A percentile compares a stretch with the other conserved stretches of the same genome.
Evolutionary conservation across 92 coral and sea anemone genomes (phyloP).

Genomic region (Paragorgia papillata): DNA sequence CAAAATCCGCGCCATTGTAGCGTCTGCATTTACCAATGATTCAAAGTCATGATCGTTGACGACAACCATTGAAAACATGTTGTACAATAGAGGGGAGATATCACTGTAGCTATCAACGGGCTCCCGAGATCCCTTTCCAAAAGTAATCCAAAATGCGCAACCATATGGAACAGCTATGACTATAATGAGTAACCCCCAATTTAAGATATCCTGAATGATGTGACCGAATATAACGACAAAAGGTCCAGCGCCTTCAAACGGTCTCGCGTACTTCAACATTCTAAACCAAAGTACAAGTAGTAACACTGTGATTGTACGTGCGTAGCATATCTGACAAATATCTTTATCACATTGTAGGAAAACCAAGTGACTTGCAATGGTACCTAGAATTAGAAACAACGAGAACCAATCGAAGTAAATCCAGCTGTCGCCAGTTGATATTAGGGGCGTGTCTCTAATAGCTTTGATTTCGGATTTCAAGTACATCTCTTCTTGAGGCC

Average conservation of each 20-base stretch:
- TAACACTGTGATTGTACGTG: not conserved
- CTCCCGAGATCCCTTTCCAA: not conserved
- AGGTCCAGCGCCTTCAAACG: not conserved
- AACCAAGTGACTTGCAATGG: not conserved
- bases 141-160: not conserved
- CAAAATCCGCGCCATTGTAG: not conserved
- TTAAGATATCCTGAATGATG: not conserved
- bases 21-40: not conserved
- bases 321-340: not conserved
- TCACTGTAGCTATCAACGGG: not conserved
- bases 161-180: not conserved
- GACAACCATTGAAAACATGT: not conserved
- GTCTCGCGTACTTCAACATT: slow-evolving; percentile 1
- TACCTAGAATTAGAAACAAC: not conserved
- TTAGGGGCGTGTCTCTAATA: not conserved
- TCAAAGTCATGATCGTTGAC: not conserved
- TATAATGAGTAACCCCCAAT: not conserved
- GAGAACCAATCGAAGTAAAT: slow-evolving; percentile 1
- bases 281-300: not conserved
- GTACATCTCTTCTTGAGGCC: not conserved
- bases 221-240: not conserved
- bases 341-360: not conserved
- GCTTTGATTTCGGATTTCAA: not conserved
- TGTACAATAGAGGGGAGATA: not conserved
- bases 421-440: not conserved